Base-by-base conservation (phyloP, 2,888 invertebrate species). In the Drosophila peninsularis region DNA sequence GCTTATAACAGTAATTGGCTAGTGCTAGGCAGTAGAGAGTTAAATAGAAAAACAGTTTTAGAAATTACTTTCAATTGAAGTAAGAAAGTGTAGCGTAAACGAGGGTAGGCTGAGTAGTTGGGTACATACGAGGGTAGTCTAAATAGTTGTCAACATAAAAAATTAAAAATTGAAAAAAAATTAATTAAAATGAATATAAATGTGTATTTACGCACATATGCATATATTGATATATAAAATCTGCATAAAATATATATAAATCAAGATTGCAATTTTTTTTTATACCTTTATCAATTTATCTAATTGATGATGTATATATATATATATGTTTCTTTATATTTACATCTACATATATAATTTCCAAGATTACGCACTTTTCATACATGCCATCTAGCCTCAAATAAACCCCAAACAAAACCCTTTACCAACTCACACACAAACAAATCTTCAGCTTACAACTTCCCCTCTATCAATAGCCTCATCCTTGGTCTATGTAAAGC, bases 1-100 rank as follows among this genome's bases (percentile, higher is more conserved):
- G 30, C 24, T 24, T 30, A 62, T 21, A 62, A 50, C 61, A 39
- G 39, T 62, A 65, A 62, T 64, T 64, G 55, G 39, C 11, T 27
- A 39, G 17, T 7, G 34, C 17, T 34, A 58, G 41, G 10, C 10
- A 27, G 52, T 47, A 50, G 39, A 54, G 30, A 27, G 52, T 36
- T 19, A 53, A 56, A 47, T 57, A 39, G n/a, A 21, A 3, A 17
- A 11, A 10, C 19, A 11, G 41, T 32, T 21, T 32, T 2, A 7
- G 11, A 2, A 19, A 24, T 36, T 24, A 34, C 34, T 34, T 34
- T 21, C 14, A 14, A 45, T n/a, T 45, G 45, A 5, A 10, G 5
- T n/a, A 10, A n/a, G 27, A 19, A 2, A 21, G 1, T n/a, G 2
- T 47, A 30, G 17, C 6, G 10, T 36, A 6, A 3, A 14, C 13